Percentiles rank a stretch among this genome's conserved stretches.
Evolutionary conservation across 2,888 invertebrate genomes (phyloP).

Genomic region (Tenthredo scrophulariae): DNA sequence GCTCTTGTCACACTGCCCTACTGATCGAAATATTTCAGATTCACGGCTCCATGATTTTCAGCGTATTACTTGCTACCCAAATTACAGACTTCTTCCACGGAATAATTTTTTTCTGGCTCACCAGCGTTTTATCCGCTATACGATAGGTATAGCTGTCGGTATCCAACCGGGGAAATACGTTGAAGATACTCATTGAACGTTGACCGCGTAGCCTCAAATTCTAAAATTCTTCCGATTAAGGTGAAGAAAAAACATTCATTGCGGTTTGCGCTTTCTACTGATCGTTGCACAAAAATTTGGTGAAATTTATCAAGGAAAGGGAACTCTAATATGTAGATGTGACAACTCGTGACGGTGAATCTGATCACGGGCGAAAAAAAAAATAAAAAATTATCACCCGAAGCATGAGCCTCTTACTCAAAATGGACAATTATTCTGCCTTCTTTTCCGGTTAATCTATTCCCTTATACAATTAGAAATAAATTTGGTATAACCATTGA

Average conservation of each 20-base stretch:
- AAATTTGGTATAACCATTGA: background rate
- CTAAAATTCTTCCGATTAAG: background rate
- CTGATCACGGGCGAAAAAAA: background rate
- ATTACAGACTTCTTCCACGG: constrained; percentile 7
- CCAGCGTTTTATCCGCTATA: background rate
- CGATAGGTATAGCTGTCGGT: background rate
- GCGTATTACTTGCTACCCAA: background rate
- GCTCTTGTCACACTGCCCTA: constrained; percentile 47
- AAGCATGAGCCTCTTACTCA: background rate
- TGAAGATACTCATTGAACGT: constrained; percentile 29
- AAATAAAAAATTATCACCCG: background rate
- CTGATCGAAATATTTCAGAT: constrained; percentile 47
- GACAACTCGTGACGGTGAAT: background rate
- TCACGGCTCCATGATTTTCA: constrained; percentile 7
- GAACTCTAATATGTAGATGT: background rate
- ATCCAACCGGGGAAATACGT: constrained; percentile 1
- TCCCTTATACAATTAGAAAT: background rate
- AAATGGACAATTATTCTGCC: background rate
- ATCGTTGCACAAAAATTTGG: background rate
- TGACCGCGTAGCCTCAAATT: constrained; percentile 35
- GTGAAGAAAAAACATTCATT: background rate
- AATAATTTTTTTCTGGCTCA: background rate
- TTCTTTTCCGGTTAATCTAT: background rate
- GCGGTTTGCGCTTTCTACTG: background rate
- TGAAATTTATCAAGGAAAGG: background rate